Evolutionary conservation across 2,113 vertebrate species (phyloP).

Genomic region (Laterallus jamaicensis): DNA sequence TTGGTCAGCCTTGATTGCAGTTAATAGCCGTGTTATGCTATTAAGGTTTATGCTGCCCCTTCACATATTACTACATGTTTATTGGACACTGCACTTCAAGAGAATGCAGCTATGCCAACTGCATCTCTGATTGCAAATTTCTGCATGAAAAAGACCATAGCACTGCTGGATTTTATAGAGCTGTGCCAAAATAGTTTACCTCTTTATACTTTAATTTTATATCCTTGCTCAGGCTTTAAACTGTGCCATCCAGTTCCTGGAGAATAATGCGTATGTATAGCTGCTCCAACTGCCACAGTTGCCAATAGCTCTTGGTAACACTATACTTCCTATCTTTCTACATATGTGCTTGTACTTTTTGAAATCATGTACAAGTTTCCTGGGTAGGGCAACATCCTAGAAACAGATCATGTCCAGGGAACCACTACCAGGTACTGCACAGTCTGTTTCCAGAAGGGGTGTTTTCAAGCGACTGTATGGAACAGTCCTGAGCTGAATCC

Average conservation of each 20-base stretch:
- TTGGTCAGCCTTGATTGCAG: neutral
- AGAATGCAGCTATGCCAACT: neutral
- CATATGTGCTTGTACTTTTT: neutral
- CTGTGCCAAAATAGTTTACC: neutral
- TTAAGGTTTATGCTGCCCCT: neutral
- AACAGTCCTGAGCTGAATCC: neutral
- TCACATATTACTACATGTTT: neutral
- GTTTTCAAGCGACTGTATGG: neutral
- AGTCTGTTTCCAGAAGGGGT: neutral
- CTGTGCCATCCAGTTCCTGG: neutral
- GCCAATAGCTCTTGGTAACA: neutral
- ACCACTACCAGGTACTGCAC: neutral
- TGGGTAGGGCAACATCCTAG: neutral
- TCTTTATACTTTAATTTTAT: neutral
- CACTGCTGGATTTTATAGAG: neutral
- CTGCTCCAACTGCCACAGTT: neutral
- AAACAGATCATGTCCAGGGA: neutral
- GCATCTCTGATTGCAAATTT: neutral
- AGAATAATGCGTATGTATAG: neutral
- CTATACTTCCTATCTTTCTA: neutral
- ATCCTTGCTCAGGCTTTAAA: neutral
- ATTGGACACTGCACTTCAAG: neutral
- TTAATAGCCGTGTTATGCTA: neutral
- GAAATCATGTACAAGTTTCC: neutral
- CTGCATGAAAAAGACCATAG: rapidly evolving